phyloP scores from a whole-genome alignment of 1,140 invertebrate genomes.

The Octopus bimaculoides region DNA sequence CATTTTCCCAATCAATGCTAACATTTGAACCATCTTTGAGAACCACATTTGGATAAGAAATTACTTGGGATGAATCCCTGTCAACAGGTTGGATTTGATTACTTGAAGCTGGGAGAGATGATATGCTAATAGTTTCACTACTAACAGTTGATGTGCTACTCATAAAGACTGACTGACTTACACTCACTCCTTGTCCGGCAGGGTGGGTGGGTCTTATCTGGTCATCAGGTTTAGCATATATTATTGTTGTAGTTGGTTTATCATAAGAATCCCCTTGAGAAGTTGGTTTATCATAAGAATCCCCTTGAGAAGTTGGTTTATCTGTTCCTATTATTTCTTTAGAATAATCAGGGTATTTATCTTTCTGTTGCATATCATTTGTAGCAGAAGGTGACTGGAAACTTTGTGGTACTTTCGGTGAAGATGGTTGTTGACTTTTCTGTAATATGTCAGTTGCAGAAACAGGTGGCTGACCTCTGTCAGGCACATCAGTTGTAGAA shows the following conservation, averaged over 20 bases:
- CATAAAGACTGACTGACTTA: not conserved
- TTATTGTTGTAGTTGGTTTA: slow-evolving; percentile 36
- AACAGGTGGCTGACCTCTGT: no score
- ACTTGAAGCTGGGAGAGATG: not conserved
- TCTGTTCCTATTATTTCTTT: no score
- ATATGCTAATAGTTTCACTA: not conserved
- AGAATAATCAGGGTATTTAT: no score
- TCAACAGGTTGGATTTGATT: not conserved
- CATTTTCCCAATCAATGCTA: slow-evolving; percentile 42
- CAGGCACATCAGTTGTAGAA: no score
- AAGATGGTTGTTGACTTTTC: no score
- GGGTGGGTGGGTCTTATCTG: slow-evolving; percentile 26
- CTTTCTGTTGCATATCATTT: no score
- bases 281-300: no score
- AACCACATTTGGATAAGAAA: not conserved
- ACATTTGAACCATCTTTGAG: slow-evolving; percentile 10
- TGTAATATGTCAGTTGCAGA: no score
- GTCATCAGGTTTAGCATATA: slow-evolving; percentile 45
- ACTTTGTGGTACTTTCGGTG: no score
- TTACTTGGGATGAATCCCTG: not conserved
- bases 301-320: no score
- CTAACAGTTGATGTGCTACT: not conserved
- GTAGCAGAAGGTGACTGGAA: no score
- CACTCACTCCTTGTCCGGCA: not conserved
- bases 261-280: not conserved